Conservation (phyloP, 1,140 invertebrate species). For the Drosophila tropicalis region DNA sequence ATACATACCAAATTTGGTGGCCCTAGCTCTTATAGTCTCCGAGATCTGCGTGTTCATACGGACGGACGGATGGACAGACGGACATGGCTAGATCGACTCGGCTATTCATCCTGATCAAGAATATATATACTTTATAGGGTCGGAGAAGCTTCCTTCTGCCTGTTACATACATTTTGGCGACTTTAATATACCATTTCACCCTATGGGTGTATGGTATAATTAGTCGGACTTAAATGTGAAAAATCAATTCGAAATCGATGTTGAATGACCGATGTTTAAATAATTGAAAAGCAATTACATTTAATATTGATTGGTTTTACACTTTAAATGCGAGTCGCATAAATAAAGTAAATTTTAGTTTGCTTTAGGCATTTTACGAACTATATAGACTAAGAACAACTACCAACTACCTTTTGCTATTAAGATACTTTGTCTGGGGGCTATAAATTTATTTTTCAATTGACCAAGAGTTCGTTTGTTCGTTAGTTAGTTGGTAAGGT, state of each 20-base stretch:
- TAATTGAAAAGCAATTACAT: constrained; percentile 14
- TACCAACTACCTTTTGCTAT: neutral
- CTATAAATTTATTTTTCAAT: constrained; percentile 56
- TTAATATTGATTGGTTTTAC: constrained; percentile 11
- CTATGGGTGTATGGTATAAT: too few species aligned
- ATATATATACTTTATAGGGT: too few species aligned
- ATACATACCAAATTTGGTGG: too few species aligned
- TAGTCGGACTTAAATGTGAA: neutral
- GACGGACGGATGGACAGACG: too few species aligned
- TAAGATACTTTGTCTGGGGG: constrained; percentile 25
- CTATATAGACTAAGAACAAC: neutral
- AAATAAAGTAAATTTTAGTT: constrained; percentile 4
- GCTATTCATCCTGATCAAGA: too few species aligned
- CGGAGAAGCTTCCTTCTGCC: too few species aligned
- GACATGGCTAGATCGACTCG: too few species aligned
- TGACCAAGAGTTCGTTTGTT: constrained; percentile 24
- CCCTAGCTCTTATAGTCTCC: too few species aligned
- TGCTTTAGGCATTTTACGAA: neutral
- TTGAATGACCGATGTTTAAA: neutral
- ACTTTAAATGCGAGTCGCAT: constrained; percentile 2
- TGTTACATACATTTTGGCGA: too few species aligned
- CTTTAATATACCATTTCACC: too few species aligned
- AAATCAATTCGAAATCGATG: constrained; percentile 1
- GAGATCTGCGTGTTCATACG: too few species aligned
- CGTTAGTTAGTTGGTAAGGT: neutral